Base-by-base conservation (phyloP, 1,140 invertebrate species). In the Plectrocnemia conspersa region DNA sequence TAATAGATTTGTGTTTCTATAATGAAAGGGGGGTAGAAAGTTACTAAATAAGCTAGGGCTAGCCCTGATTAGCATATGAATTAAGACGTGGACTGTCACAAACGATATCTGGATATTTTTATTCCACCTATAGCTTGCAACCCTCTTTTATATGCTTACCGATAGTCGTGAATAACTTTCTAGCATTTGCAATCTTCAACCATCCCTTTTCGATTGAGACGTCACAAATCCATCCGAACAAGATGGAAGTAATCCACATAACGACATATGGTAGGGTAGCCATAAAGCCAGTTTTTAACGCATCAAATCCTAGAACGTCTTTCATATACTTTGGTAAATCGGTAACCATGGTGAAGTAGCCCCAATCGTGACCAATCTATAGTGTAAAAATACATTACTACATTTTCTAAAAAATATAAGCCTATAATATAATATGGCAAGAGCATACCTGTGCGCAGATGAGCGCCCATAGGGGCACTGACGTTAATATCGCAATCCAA, bases 311-410 rank as follows among this genome's bases (percentile, higher is more conserved):
- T 9, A 93, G 73, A 1, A 92, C 84, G 56, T 83, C 81, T 29
- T 81, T 85, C 81, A 93, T 84, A 72, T 92, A 91, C 56, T 86
- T 85, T 0, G 92, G 91, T 9, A 96, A 76, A 63, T 91, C 86
- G 11, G 85, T 89, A 11, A 93, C 79, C 70, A 93, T 79, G 3
- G 88, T 91, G 63, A 89, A 91, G 64, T 89, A 88, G 0, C 84
- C 87, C 82, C 89, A 94, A 66, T 91, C 88, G 64, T 91, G 86
- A 10, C 86, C 84, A 58, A 89, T 70, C 65, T 82, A 67, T 2
- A 65, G 63, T 58, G 53, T 13, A 53, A 52, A 33, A 33, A 22
- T n/a, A n/a, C n/a, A n/a, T n/a, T n/a, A n/a, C n/a, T n/a, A n/a
- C n/a, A n/a, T n/a, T n/a, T n/a, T n/a, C n/a, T n/a, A n/a, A n/a